Evolutionary conservation across 2,113 vertebrate genomes (phyloP).

Genomic region (Sporophila hypoxantha): DNA sequence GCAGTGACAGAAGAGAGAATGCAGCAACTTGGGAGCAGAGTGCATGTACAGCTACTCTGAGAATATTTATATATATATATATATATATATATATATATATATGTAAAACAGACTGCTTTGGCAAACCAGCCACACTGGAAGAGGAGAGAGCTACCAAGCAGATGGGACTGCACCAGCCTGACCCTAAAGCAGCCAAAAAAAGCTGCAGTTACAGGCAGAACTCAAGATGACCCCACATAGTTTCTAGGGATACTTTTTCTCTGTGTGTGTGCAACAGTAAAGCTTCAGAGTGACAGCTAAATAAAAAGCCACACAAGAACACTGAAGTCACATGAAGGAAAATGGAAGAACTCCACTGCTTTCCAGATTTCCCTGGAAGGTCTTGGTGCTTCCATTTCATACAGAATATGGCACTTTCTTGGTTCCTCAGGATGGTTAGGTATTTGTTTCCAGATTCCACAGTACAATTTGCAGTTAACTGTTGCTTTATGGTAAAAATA

Average conservation of each 20-base stretch:
- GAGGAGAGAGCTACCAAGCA: not conserved
- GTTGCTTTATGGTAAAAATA: not conserved
- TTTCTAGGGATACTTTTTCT: not conserved
- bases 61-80: not conserved
- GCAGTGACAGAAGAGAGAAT: not conserved
- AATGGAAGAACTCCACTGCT: not conserved
- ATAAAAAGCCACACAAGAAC: not conserved
- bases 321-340: not conserved
- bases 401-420: not conserved
- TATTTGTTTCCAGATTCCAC: not conserved
- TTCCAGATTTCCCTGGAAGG: not conserved
- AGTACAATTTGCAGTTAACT: not conserved
- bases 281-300: not conserved
- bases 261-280: not conserved
- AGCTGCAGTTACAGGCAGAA: not conserved
- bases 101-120: not conserved
- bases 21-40: not conserved
- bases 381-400: not conserved
- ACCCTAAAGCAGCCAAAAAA: not conserved
- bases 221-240: not conserved
- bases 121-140: not conserved
- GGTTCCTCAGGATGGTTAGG: not conserved
- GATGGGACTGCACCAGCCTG: rapidly evolving
- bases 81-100: not conserved
- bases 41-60: not conserved